phyloP scores from a whole-genome alignment of 1,140 invertebrate species.

The Hormaphis cornu region DNA sequence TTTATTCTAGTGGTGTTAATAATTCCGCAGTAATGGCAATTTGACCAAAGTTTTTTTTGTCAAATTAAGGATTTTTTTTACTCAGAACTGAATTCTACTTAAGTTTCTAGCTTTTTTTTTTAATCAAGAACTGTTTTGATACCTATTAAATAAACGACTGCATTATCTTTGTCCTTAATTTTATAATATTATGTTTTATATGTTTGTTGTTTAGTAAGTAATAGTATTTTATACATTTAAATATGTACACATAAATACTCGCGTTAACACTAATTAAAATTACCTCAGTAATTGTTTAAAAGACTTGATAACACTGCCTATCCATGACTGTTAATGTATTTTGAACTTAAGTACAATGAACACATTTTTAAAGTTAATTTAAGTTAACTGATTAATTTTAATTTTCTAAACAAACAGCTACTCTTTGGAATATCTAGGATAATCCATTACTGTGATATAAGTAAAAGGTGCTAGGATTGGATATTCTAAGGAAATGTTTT shows the following conservation, averaged over 20 bases:
- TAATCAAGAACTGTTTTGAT: not conserved
- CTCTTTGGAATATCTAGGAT: conserved; percentile 6
- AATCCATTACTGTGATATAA: conserved; percentile 24
- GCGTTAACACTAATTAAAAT: conserved; percentile 1
- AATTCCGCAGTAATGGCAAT: not conserved
- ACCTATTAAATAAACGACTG: not conserved
- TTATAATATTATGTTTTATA: too few species aligned
- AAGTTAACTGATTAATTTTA: not conserved
- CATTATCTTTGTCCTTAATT: not conserved
- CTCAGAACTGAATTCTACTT: not conserved
- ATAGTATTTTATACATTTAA: too few species aligned
- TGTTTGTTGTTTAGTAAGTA: too few species aligned
- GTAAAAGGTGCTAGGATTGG: conserved; percentile 23
- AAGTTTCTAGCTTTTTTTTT: not conserved
- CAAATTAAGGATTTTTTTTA: not conserved
- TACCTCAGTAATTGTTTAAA: not conserved
- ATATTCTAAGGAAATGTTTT: not conserved
- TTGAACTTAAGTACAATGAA: not conserved
- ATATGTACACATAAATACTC: not conserved
- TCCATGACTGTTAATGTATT: not conserved
- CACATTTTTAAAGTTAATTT: not conserved
- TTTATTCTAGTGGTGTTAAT: not conserved
- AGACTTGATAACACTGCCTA: conserved; percentile 14
- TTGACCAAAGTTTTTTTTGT: not conserved
- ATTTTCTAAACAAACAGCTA: not conserved